phyloP scores from a whole-genome alignment of 2,797 vertebrate species.

The Furcifer pardalis region DNA sequence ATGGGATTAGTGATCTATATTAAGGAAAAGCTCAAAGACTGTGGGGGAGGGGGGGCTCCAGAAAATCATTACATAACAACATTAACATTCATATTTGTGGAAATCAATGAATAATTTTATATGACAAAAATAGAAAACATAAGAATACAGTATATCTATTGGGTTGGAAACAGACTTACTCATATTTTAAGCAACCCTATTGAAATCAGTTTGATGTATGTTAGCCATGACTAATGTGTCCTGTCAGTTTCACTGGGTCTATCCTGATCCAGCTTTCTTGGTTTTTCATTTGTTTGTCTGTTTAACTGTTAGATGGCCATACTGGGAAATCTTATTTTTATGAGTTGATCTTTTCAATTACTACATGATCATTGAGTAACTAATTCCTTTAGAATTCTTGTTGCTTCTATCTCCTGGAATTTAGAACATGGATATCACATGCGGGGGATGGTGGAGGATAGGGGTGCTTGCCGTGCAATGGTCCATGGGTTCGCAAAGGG shows the following conservation, averaged over 20 bases:
- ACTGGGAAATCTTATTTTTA: background rate
- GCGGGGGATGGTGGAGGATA: too few species aligned
- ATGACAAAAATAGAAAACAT: background rate
- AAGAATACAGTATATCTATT: background rate
- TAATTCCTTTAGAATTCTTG: conserved; percentile 3
- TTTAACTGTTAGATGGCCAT: background rate
- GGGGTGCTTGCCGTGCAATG: too few species aligned
- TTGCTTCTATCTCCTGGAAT: conserved; percentile 21
- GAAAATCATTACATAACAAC: background rate
- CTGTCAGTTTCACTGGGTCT: background rate
- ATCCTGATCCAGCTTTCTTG: background rate
- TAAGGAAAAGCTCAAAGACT: background rate
- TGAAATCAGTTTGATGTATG: background rate
- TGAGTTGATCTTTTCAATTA: conserved; percentile 11
- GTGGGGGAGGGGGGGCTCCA: background rate
- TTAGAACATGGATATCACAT: background rate
- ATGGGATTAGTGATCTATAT: background rate
- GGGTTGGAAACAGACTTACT: background rate
- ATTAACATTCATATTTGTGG: background rate
- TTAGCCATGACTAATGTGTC: background rate
- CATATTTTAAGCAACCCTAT: background rate
- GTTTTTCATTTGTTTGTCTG: background rate
- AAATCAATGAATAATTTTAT: conserved; percentile 6
- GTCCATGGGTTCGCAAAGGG: too few species aligned
- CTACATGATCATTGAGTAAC: background rate